Percentiles rank a stretch among this genome's conserved stretches.
Evolutionary conservation across 2,888 invertebrate species (phyloP).

Genomic region (Lepidochitona cinerea): DNA sequence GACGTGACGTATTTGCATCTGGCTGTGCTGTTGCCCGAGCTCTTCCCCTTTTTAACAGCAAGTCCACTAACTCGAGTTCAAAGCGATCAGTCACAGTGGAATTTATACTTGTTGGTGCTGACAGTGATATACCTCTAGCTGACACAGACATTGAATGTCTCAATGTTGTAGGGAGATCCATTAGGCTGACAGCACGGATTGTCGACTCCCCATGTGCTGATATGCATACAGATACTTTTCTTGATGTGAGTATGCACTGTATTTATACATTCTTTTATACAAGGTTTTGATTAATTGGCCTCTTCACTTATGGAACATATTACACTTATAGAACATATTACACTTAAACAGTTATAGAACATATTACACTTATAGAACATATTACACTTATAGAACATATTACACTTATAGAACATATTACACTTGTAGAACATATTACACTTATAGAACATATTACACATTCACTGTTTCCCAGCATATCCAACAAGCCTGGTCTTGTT

Average conservation of each 20-base stretch:
- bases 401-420: no score
- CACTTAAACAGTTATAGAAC: no score
- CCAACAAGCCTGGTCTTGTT: no score
- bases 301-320: no score
- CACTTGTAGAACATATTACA: no score
- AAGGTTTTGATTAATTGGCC: no score
- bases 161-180: slow-evolving; percentile 61
- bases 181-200: slow-evolving; percentile 83
- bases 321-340: no score
- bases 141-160: slow-evolving; percentile 66
- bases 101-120: slow-evolving; percentile 76
- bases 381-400: no score
- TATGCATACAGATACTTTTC: slow-evolving; percentile 85
- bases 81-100: slow-evolving; percentile 59
- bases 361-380: no score
- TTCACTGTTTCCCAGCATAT: no score
- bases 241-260: slow-evolving; percentile 77
- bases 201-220: slow-evolving; percentile 89
- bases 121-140: slow-evolving; percentile 63
- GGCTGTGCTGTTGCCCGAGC: slow-evolving; percentile 86
- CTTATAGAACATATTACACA: no score
- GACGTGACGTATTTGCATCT: slow-evolving; percentile 82
- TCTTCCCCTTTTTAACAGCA: slow-evolving; percentile 81
- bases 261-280: no score
- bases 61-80: slow-evolving; percentile 65